Conservation (phyloP, 2,113 vertebrate genomes). For the Syngnathoides biaculeatus region DNA sequence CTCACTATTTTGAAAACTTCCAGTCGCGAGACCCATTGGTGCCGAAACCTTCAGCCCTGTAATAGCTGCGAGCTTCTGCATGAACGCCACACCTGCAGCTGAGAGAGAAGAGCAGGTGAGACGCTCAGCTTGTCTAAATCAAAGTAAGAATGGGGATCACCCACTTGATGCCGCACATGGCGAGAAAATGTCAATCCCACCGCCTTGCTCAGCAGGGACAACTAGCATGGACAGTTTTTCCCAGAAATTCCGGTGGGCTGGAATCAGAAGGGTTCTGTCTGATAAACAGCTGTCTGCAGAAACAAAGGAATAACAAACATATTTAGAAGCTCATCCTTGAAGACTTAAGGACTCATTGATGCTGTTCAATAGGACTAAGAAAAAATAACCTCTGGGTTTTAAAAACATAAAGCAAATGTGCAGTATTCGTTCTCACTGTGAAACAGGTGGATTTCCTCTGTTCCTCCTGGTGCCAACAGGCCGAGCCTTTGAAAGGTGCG, state of each 20-base stretch:
- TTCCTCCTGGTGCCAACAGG: slow-evolving; percentile 75
- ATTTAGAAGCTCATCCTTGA: background rate
- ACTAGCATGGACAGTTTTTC: slow-evolving; percentile 75
- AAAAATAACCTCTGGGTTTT: background rate
- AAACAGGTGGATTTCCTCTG: slow-evolving; percentile 74
- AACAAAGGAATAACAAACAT: background rate
- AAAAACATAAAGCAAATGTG: background rate
- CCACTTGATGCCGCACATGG: slow-evolving; percentile 82
- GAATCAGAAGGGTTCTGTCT: slow-evolving; percentile 65
- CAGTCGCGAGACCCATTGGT: slow-evolving; percentile 76
- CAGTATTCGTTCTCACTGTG: slow-evolving; percentile 67
- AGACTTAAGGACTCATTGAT: background rate
- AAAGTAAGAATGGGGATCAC: background rate
- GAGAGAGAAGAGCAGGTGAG: background rate
- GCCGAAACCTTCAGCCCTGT: slow-evolving; percentile 73
- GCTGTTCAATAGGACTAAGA: background rate
- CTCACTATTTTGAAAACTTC: slow-evolving; percentile 83
- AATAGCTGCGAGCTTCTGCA: slow-evolving; percentile 73
- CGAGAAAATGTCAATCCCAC: slow-evolving; percentile 78
- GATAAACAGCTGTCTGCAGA: slow-evolving; percentile 70
- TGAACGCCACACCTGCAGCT: slow-evolving; percentile 76
- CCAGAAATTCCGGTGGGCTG: slow-evolving; percentile 80
- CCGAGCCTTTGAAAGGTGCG: slow-evolving; percentile 73
- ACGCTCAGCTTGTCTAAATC: background rate
- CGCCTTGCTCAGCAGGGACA: slow-evolving; percentile 64